Evolutionary conservation across 2,888 invertebrate genomes (phyloP).

Genomic region (Catotricha subobsoleta): DNA sequence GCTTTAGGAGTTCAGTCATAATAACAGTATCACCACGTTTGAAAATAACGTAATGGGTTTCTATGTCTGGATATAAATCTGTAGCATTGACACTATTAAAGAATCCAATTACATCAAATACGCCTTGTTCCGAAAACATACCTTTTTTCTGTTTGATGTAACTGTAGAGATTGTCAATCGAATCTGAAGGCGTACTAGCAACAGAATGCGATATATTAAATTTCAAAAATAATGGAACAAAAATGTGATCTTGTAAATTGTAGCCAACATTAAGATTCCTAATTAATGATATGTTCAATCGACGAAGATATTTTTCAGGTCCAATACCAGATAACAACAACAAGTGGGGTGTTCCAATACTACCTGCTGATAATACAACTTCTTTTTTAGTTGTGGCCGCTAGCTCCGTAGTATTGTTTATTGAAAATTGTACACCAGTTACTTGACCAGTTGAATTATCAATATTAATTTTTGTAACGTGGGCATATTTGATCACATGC

Average conservation of each 20-base stretch:
- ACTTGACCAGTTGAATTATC: neutral
- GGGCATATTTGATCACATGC: slow-evolving; percentile 26
- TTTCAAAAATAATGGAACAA: slow-evolving; percentile 26
- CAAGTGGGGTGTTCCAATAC: slow-evolving; percentile 6
- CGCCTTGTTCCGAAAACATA: slow-evolving; percentile 10
- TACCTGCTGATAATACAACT: slow-evolving; percentile 7
- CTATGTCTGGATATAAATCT: slow-evolving; percentile 16
- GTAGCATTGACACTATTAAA: slow-evolving; percentile 29
- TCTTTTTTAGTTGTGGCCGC: slow-evolving; percentile 6
- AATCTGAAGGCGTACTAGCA: too few species aligned
- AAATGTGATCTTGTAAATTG: slow-evolving; percentile 65
- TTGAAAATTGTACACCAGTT: slow-evolving; percentile 4
- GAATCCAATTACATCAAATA: slow-evolving; percentile 35
- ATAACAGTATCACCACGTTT: slow-evolving; percentile 18
- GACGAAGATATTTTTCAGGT: slow-evolving; percentile 34
- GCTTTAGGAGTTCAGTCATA: slow-evolving; percentile 20
- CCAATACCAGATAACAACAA: slow-evolving; percentile 8
- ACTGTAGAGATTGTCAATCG: neutral
- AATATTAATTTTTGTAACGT: slow-evolving; percentile 14
- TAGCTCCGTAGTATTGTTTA: neutral
- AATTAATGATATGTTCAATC: slow-evolving; percentile 38
- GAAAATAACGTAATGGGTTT: slow-evolving; percentile 22
- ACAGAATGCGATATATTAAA: slow-evolving; percentile 31
- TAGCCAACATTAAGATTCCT: slow-evolving; percentile 48
- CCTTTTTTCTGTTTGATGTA: neutral